Conservation (phyloP, 2,797 vertebrate species). For the Heliangelus exortis region DNA sequence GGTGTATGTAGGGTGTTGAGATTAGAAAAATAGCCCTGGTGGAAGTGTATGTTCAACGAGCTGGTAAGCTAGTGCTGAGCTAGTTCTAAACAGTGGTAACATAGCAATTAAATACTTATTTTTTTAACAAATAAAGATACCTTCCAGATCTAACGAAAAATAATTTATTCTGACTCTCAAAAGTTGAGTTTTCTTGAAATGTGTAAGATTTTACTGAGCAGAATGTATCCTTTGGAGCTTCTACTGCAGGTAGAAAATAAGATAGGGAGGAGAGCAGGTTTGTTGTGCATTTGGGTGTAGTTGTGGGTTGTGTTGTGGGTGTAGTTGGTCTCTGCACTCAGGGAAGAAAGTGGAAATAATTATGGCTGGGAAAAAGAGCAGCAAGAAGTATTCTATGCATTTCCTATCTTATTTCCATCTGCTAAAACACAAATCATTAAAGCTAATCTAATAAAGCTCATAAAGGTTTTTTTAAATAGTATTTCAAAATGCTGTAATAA, state of each 20-base stretch:
- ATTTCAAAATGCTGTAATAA: not conserved
- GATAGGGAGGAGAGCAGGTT: not conserved
- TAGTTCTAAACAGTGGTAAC: not conserved
- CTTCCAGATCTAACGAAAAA: not conserved
- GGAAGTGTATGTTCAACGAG: not conserved
- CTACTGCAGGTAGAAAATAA: not conserved
- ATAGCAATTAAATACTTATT: not conserved
- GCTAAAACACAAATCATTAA: not conserved
- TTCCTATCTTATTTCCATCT: not conserved
- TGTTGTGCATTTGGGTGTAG: not conserved
- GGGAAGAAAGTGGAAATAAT: not conserved
- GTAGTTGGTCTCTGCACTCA: not conserved
- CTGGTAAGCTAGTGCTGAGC: not conserved
- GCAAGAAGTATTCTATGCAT: not conserved
- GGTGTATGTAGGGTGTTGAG: not conserved
- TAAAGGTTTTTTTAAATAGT: not conserved
- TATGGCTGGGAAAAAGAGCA: fast-evolving
- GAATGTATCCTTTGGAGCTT: not conserved
- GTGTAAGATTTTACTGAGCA: not conserved
- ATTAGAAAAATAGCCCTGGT: not conserved
- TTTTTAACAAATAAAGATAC: too few species aligned
- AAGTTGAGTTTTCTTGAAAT: not conserved
- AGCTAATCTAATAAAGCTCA: not conserved
- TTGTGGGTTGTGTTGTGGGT: too few species aligned
- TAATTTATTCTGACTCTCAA: not conserved